phyloP scores from a whole-genome alignment of 2,113 vertebrate species.

The Corythoichthys haematopterus region DNA sequence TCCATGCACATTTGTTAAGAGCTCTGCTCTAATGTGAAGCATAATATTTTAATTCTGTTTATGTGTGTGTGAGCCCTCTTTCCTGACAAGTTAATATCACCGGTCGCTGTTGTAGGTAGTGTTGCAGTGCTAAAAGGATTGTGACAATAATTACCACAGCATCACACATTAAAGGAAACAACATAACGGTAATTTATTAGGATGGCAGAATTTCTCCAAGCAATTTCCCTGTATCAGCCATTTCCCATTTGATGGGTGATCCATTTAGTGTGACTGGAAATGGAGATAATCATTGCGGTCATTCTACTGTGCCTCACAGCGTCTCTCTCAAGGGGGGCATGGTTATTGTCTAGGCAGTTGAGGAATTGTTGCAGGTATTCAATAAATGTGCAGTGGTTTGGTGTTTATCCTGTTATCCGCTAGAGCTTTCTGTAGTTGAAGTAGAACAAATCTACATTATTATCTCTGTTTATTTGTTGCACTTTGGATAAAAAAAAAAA shows the following conservation, averaged over 20 bases:
- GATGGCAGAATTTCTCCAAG: not conserved
- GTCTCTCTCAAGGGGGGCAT: not conserved
- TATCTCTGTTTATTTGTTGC: not conserved
- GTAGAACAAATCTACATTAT: not conserved
- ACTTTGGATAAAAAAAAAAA: too few relatives aligned
- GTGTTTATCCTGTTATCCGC: not conserved
- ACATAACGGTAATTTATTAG: not conserved
- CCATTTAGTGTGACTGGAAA: not conserved
- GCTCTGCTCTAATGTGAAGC: too few relatives aligned
- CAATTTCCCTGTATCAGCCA: not conserved
- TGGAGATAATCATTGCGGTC: not conserved
- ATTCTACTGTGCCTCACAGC: not conserved
- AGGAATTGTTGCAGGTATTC: not conserved
- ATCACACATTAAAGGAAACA: not conserved
- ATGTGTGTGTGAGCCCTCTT: not conserved
- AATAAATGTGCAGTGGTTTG: not conserved
- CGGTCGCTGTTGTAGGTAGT: not conserved
- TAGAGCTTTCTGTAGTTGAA: not conserved
- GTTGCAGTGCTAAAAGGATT: not conserved
- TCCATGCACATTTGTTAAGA: too few relatives aligned
- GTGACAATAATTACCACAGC: not conserved
- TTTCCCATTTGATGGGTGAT: not conserved
- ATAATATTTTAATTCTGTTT: not conserved
- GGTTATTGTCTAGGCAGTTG: not conserved
- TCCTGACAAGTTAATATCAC: not conserved